Evolutionary conservation across 2,113 vertebrate species (phyloP).

Genomic region (Perca fluviatilis): DNA sequence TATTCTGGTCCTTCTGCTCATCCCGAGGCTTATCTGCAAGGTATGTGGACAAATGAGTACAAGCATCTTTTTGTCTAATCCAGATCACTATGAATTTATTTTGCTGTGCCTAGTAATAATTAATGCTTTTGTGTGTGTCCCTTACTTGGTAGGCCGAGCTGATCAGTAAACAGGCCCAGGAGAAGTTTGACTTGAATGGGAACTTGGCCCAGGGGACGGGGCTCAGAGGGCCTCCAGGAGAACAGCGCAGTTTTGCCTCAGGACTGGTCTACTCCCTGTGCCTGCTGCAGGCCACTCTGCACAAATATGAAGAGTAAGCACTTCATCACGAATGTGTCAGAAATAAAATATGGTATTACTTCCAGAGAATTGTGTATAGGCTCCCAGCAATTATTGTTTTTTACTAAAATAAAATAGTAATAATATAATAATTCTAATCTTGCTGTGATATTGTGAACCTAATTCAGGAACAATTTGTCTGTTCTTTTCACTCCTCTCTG

Average conservation of each 20-base stretch:
- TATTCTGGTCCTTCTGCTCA: slow-evolving; percentile 93
- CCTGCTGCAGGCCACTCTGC: slow-evolving; percentile 93
- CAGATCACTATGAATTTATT: not conserved
- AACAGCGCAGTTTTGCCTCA: slow-evolving; percentile 95
- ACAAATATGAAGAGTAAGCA: slow-evolving; percentile 91
- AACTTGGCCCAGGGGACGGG: slow-evolving; percentile 79
- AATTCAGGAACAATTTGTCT: not conserved
- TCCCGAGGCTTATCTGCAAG: slow-evolving; percentile 97
- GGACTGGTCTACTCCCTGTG: slow-evolving; percentile 95
- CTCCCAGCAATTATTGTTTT: too few relatives aligned
- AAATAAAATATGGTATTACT: not conserved
- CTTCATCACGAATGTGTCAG: not conserved
- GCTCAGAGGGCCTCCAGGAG: slow-evolving; percentile 89
- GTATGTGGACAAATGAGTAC: slow-evolving; percentile 67
- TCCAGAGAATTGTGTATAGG: not conserved
- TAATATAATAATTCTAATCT: not conserved
- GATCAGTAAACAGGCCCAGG: slow-evolving; percentile 97
- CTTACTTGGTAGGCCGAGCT: slow-evolving; percentile 88
- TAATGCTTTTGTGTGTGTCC: not conserved
- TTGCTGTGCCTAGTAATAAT: not conserved
- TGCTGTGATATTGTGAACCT: not conserved
- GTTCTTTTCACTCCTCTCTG: not conserved
- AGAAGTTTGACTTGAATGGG: slow-evolving; percentile 95
- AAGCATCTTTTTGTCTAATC: not conserved
- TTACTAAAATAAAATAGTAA: too few relatives aligned